phyloP scores from a whole-genome alignment of 2,888 invertebrate species.

The Oscheius sp. region DNA sequence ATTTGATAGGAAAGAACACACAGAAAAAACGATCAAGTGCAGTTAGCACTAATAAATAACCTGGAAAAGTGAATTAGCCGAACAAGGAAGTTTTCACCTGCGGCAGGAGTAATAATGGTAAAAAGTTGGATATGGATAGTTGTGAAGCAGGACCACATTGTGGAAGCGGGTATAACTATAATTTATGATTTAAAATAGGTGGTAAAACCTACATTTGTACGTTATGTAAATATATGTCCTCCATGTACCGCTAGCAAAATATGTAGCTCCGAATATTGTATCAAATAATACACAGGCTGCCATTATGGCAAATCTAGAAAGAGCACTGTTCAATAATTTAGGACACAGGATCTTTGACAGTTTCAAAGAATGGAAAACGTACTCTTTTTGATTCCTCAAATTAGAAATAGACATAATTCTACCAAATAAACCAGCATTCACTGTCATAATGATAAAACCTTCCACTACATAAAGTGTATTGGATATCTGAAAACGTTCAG shows the following conservation, averaged over 20 bases:
- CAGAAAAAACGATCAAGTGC: slow-evolving; percentile 53
- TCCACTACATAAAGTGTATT: slow-evolving; percentile 41
- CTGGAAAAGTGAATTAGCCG: neutral
- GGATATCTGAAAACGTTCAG: slow-evolving; percentile 37
- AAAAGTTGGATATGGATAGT: slow-evolving; percentile 48
- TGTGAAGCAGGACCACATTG: slow-evolving; percentile 47
- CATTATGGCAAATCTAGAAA: slow-evolving; percentile 45
- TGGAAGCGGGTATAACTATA: slow-evolving; percentile 44
- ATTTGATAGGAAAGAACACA: slow-evolving; percentile 50
- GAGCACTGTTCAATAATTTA: too few species aligned
- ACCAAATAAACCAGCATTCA: slow-evolving; percentile 39
- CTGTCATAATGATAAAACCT: slow-evolving; percentile 40
- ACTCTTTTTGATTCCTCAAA: slow-evolving; percentile 46
- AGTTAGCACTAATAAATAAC: slow-evolving; percentile 41
- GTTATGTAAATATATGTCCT: slow-evolving; percentile 37
- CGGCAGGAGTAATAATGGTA: slow-evolving; percentile 48
- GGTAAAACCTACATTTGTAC: slow-evolving; percentile 42
- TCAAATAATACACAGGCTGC: slow-evolving; percentile 52
- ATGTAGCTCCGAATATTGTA: slow-evolving; percentile 49
- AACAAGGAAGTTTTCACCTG: slow-evolving; percentile 35
- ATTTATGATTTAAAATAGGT: neutral
- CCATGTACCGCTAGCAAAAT: slow-evolving; percentile 47
- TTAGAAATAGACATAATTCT: slow-evolving; percentile 41
- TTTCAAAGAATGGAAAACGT: neutral
- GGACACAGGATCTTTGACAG: neutral